Percentiles rank a stretch among this genome's conserved stretches.
phyloP scores from a whole-genome alignment of 2,888 invertebrate species.

The Scaptomyza flava region DNA sequence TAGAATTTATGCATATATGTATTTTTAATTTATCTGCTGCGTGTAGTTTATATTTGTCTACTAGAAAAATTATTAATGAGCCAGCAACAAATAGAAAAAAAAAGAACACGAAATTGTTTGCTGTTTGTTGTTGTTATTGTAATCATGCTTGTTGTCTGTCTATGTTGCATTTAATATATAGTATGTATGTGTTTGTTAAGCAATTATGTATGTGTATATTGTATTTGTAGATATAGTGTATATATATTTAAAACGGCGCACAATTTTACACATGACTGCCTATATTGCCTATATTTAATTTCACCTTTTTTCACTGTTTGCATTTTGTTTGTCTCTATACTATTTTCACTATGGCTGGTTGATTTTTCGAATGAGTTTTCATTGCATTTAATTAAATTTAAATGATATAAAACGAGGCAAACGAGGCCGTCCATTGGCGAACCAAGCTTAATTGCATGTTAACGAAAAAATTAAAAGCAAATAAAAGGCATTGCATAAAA shows the following conservation, averaged over 20 bases:
- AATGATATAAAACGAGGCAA: slow-evolving; percentile 45
- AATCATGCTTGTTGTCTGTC: slow-evolving; percentile 42
- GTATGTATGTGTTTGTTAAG: slow-evolving; percentile 28
- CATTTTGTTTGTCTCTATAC: slow-evolving; percentile 77
- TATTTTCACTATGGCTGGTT: slow-evolving; percentile 78
- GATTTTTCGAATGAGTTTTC: slow-evolving; percentile 61
- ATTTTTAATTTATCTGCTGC: slow-evolving; percentile 3
- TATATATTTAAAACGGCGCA: slow-evolving; percentile 72
- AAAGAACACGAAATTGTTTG: slow-evolving; percentile 6
- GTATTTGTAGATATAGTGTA: slow-evolving; percentile 21
- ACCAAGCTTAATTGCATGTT: slow-evolving; percentile 69
- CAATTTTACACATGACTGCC: slow-evolving; percentile 80
- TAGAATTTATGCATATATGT: not conserved
- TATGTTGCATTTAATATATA: slow-evolving; percentile 38
- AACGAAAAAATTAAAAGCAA: slow-evolving; percentile 58
- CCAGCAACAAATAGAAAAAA: slow-evolving; percentile 36
- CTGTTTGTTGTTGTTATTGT: slow-evolving; percentile 47
- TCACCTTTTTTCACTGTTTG: slow-evolving; percentile 79
- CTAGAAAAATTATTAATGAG: slow-evolving; percentile 54
- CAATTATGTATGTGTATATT: slow-evolving; percentile 37
- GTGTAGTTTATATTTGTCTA: slow-evolving; percentile 34
- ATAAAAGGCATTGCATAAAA: slow-evolving; percentile 35
- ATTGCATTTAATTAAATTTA: slow-evolving; percentile 76
- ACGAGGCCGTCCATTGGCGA: slow-evolving; percentile 10
- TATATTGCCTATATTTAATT: slow-evolving; percentile 79